Base-by-base conservation (phyloP, 2,888 invertebrate genomes). In the Laothoe populi region DNA sequence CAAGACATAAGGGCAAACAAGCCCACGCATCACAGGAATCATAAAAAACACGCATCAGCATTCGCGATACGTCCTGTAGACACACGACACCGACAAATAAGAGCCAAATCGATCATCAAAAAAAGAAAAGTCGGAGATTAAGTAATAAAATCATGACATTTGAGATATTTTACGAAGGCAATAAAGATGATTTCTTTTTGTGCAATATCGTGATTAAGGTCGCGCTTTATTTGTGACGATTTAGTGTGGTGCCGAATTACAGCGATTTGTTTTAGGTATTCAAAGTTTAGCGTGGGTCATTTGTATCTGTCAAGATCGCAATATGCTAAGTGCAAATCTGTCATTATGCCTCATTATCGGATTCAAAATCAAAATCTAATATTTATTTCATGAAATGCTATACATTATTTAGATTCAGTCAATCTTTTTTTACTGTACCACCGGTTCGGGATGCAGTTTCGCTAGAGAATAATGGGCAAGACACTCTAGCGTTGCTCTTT, bases 161-260 rank as follows among this genome's bases (percentile, higher is more conserved):
- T 61, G 53, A 42, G 53, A 53, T 40, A 26, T 40, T 53, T 53
- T 61, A 61, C 31, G 53, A 19, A 26, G 42, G 53, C 26, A 53
- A 61, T 61, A 61, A 61, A 49, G 40, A 60, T 60, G 60, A 61
- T 61, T 61, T 31, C 49, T 42, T 53, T 42, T 49, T 53, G 19
- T 58, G 57, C 42, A 23, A 58, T 8, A 57, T 40, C 23, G 40
- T 42, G 38, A 58, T 40, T 40, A 58, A 42, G 23, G 42, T 61
- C 42, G 26, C n/a, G 11, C 26, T 53, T 61, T 38, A 48, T 38
- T 13, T n/a, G 7, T 4, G 21, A 24, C 11, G 49, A 26, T 42
- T 38, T 40, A 4, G 26, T 40, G 57, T 40, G 31, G 24, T 26
- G 44, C 26, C 42, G n/a, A n/a, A n/a, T 40, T 23, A 58, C 23